Percentiles rank a stretch among this genome's conserved stretches.
Evolutionary conservation across 2,888 invertebrate species (phyloP).

Genomic region (Synanthedon vespiformis): DNA sequence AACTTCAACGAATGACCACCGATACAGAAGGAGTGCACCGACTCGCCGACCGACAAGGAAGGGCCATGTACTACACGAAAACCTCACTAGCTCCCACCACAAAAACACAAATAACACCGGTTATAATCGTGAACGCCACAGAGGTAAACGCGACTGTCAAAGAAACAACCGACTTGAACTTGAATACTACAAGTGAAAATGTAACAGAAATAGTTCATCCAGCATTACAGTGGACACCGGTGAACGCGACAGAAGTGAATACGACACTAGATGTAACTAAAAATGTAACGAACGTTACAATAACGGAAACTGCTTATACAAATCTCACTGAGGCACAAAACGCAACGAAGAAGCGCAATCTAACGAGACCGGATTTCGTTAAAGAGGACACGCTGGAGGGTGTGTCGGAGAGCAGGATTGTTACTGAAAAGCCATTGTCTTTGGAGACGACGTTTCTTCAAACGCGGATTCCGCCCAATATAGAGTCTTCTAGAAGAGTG

Average conservation of each 20-base stretch:
- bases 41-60: slow-evolving; percentile 36
- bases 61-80: slow-evolving; percentile 57
- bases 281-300: slow-evolving; percentile 24
- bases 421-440: slow-evolving; percentile 57
- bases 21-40: slow-evolving; percentile 25
- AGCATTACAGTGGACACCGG: slow-evolving; percentile 40
- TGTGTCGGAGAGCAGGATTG: slow-evolving; percentile 48
- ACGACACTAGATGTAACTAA: slow-evolving; percentile 12
- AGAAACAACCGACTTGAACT: slow-evolving; percentile 5
- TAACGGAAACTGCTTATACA: slow-evolving; percentile 10
- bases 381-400: slow-evolving; percentile 43
- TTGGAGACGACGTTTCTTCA: slow-evolving; percentile 55
- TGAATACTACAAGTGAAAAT: slow-evolving; percentile 16
- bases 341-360: slow-evolving; percentile 40
- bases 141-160: slow-evolving; percentile 19
- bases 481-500: slow-evolving; percentile 51
- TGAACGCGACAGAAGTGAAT: slow-evolving; percentile 24
- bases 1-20: slow-evolving; percentile 32
- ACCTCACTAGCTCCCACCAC: slow-evolving; percentile 23
- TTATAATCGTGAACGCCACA: slow-evolving; percentile 19
- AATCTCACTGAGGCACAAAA: slow-evolving; percentile 42
- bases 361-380: slow-evolving; percentile 43
- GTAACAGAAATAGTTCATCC: slow-evolving; percentile 22
- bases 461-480: slow-evolving; percentile 50
- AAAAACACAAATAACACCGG: slow-evolving; percentile 9